Evolutionary conservation across 2,888 invertebrate species (phyloP).

Genomic region (Augochlorella aurata): DNA sequence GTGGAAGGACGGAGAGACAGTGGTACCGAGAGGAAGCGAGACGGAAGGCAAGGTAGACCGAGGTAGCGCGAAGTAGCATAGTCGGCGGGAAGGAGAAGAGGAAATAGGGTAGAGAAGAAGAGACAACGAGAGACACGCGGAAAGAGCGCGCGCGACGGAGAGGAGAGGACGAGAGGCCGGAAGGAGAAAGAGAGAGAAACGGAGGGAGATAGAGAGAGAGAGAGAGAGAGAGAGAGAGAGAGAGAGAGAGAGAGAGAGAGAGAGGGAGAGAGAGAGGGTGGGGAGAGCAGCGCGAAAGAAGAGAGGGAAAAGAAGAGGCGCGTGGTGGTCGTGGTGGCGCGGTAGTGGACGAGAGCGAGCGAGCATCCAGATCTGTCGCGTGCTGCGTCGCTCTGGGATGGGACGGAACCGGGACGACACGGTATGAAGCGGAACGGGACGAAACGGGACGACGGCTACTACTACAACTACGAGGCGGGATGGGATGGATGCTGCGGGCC

Average conservation of each 20-base stretch:
- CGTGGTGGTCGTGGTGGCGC: slow-evolving; percentile 62
- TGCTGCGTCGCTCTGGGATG: slow-evolving; percentile 72
- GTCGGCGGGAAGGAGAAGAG: slow-evolving; percentile 1
- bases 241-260: slow-evolving; percentile 16
- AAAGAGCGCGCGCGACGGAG: neutral
- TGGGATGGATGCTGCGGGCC: slow-evolving; percentile 72
- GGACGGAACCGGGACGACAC: slow-evolving; percentile 70
- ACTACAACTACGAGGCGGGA: slow-evolving; percentile 57
- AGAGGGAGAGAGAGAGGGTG: slow-evolving; percentile 20
- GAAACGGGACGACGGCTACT: slow-evolving; percentile 55
- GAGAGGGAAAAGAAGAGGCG: slow-evolving; percentile 61
- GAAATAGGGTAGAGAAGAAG: neutral
- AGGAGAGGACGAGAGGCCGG: neutral
- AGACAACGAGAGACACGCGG: slow-evolving; percentile 1
- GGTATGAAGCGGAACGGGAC: slow-evolving; percentile 66
- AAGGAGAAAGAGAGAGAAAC: neutral
- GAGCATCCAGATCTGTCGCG: slow-evolving; percentile 74
- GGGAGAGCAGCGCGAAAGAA: slow-evolving; percentile 38
- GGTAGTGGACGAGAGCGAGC: slow-evolving; percentile 63
- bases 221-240: slow-evolving; percentile 14
- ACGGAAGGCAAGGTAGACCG: slow-evolving; percentile 4
- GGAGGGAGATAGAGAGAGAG: neutral
- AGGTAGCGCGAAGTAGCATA: neutral
- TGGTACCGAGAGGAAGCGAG: neutral
- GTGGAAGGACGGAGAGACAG: neutral